These are phyloP conservation scores for Vollenhovia emeryi DNA, from an alignment of 1,140 invertebrate species.

Conservation along the genomic window DNA sequence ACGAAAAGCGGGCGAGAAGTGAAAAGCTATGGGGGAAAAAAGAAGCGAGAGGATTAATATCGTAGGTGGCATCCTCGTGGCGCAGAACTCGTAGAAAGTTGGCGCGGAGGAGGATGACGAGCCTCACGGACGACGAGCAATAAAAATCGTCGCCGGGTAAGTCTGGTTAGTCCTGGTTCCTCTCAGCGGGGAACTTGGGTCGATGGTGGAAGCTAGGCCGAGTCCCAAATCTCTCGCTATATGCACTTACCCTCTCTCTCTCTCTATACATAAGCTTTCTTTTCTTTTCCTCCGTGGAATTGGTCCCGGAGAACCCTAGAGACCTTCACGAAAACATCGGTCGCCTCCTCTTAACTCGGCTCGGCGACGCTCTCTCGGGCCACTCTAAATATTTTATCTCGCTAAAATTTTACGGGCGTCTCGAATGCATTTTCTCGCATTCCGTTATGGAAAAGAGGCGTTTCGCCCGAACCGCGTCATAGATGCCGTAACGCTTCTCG, in stretches of 20 bases:
- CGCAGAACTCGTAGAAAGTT: slow-evolving; percentile 34
- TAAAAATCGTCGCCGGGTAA: slow-evolving; percentile 63
- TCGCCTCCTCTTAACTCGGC: not conserved
- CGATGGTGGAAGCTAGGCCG: slow-evolving; percentile 45
- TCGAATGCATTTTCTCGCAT: not conserved
- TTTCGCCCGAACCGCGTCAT: not conserved
- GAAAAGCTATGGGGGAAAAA: not conserved
- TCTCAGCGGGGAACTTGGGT: slow-evolving; percentile 53
- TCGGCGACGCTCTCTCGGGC: not conserved
- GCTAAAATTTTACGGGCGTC: not conserved
- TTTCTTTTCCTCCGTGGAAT: slow-evolving; percentile 22
- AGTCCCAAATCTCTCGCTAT: slow-evolving; percentile 21
- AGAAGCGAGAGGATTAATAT: not conserved
- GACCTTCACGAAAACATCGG: slow-evolving; percentile 59
- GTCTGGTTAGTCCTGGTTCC: slow-evolving; percentile 49
- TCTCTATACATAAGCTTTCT: slow-evolving; percentile 5
- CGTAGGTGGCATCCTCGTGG: slow-evolving; percentile 15
- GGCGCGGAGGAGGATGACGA: slow-evolving; percentile 25
- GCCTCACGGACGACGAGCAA: slow-evolving; percentile 47
- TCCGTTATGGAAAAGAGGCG: not conserved
- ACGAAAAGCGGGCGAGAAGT: not conserved
- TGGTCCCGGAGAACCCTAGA: slow-evolving; percentile 9
- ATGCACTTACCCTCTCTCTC: not conserved
- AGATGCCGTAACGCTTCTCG: not conserved
- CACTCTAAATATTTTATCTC: slow-evolving; percentile 33